phyloP scores from a whole-genome alignment of 35 echinoderm and acorn worm species.

The Nesometra sesokonis region DNA sequence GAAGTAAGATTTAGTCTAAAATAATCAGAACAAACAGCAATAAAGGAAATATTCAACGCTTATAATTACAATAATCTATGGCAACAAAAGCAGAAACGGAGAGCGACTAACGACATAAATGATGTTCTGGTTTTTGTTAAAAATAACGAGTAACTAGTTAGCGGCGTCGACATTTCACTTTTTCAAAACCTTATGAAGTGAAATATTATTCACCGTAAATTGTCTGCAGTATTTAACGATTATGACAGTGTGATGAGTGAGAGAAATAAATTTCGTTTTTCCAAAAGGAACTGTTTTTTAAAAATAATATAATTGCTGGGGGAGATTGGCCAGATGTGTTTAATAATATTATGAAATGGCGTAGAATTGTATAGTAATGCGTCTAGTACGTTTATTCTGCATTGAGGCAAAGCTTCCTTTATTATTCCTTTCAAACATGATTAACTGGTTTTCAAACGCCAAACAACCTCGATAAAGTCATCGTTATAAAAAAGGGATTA shows the following conservation, averaged over 20 bases:
- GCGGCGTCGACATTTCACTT: neutral
- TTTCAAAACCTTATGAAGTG: neutral
- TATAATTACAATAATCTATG: neutral
- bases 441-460: neutral
- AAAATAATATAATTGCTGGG: neutral
- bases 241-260: neutral
- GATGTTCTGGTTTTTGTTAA: neutral
- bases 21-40: neutral
- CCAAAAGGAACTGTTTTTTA: neutral
- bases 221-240: neutral
- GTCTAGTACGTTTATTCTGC: no score
- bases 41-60: neutral
- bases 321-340: neutral
- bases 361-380: neutral
- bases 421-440: neutral
- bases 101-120: neutral
- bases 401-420: no score
- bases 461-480: neutral
- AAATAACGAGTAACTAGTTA: neutral
- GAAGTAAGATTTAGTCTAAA: neutral
- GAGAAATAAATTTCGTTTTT: neutral
- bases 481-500: neutral
- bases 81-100: neutral
- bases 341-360: neutral
- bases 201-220: neutral